Evolutionary conservation across 2,888 invertebrate genomes (phyloP).

Genomic region (Apodemia zela): DNA sequence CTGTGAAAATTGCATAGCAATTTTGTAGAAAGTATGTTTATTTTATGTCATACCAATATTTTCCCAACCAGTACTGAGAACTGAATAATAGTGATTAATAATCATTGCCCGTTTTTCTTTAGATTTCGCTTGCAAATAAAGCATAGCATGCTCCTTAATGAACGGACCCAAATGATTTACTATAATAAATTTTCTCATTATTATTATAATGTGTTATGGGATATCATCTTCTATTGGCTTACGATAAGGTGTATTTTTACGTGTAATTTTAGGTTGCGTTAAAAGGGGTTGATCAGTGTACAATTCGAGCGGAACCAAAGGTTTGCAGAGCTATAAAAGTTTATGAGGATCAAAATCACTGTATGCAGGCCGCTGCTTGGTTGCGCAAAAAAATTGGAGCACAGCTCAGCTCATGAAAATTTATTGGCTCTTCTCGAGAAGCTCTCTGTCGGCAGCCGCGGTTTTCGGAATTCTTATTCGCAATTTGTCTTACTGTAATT

Average conservation of each 20-base stretch:
- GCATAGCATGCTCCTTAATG: slow-evolving; percentile 19
- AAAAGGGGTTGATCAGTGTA: slow-evolving; percentile 18
- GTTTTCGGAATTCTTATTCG: slow-evolving; percentile 45
- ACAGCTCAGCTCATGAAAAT: slow-evolving; percentile 58
- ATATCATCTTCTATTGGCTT: neutral
- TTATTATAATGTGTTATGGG: neutral
- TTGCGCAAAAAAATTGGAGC: slow-evolving; percentile 59
- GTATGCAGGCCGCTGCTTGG: slow-evolving; percentile 35
- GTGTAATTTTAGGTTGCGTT: neutral
- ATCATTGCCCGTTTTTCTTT: slow-evolving; percentile 20
- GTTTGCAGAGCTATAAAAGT: slow-evolving; percentile 50
- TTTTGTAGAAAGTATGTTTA: slow-evolving; percentile 3
- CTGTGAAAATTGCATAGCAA: neutral
- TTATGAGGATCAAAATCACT: slow-evolving; percentile 50
- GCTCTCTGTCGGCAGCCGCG: slow-evolving; percentile 39
- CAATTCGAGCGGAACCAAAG: slow-evolving; percentile 32
- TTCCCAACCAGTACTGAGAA: slow-evolving; percentile 12
- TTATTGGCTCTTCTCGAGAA: slow-evolving; percentile 55
- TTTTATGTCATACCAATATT: slow-evolving; percentile 5
- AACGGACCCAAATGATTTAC: slow-evolving; percentile 13
- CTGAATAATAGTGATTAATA: slow-evolving; percentile 20
- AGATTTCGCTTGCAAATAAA: slow-evolving; percentile 19
- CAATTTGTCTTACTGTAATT: slow-evolving; percentile 44
- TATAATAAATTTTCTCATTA: slow-evolving; percentile 16
- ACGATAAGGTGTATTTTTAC: neutral